Base-by-base conservation (phyloP, 2,113 vertebrate species). In the Chlamydotis undulata region DNA sequence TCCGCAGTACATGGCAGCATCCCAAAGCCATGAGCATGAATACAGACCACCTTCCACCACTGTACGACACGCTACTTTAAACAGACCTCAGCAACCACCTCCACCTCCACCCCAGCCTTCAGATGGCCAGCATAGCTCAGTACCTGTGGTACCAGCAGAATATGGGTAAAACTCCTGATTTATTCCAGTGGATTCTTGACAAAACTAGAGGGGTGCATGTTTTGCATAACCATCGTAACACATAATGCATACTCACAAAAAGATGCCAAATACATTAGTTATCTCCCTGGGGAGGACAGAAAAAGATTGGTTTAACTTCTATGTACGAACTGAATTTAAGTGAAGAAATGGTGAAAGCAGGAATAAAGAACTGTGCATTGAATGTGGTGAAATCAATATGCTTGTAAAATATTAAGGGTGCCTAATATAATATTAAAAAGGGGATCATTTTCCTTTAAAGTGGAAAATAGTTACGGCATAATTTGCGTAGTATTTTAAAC, bases 71-170 rank as follows among this genome's bases (percentile, higher is more conserved):
- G 98, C 98, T 91, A 99, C 99, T 29, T 96, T 99, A 81, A 99
- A 99, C 63, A 99, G 99, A 73, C 97, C 98, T 68, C 99, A 99
- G 94, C 99, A 99, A 61, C 99, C 99, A 11, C 99, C 99, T 2
- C 98, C 99, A 24, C 99, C 99, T 83, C 99, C 99, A 33, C 99
- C 99, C 12, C 98, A 98, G 92, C 96, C 97, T 26, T 39, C 98
- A 25, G 99, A 99, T 57, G 98, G 97, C 89, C 71, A 97, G 9
- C 99, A 99, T 28, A 98, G 98, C 89, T 98, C 98, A 17, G 97
- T 98, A 68, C 96, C 98, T 14, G 88, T 98, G 80, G 98, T 98
- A 59, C 98, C 99, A 12, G 92, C 98, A 64, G 99, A 99, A 87
- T 99, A 99, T 94, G 98, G 99, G 99, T 99, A 98, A 98, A 79